Evolutionary conservation across 2,113 vertebrate species (phyloP).

Genomic region (Ciconia maguari): DNA sequence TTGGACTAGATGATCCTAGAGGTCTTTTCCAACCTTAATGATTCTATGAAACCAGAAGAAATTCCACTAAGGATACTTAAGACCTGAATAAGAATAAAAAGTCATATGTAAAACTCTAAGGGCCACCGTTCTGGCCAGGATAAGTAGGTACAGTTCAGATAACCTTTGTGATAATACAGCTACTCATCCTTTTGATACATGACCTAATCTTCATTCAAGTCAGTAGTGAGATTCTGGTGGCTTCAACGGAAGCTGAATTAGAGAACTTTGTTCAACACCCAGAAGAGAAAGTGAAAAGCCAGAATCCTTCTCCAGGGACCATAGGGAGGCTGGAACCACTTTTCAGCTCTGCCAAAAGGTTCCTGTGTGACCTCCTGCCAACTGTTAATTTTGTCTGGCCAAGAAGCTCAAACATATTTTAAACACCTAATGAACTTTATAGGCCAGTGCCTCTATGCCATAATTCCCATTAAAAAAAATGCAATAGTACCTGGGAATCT

Average conservation of each 20-base stretch:
- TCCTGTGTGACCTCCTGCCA: not conserved
- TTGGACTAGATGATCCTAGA: too few relatives aligned
- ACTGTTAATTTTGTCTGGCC: constrained; percentile 1
- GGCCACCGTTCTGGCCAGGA: not conserved
- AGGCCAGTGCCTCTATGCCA: not conserved
- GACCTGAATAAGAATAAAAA: not conserved
- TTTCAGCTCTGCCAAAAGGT: not conserved
- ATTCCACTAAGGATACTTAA: not conserved
- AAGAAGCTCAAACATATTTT: constrained; percentile 12
- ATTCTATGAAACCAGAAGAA: not conserved
- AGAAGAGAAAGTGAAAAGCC: not conserved
- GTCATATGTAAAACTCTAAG: not conserved
- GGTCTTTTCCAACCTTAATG: too few relatives aligned
- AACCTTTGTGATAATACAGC: not conserved
- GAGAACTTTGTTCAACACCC: not conserved
- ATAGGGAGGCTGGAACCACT: not conserved
- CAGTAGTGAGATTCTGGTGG: not conserved
- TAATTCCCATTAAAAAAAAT: not conserved
- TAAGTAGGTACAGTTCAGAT: not conserved
- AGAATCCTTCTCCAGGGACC: not conserved
- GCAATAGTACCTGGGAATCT: not conserved
- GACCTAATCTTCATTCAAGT: not conserved
- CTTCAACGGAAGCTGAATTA: not conserved
- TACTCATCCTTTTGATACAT: not conserved
- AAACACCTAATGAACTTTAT: constrained; percentile 38